A percentile compares a stretch with the other conserved stretches of the same genome.
Evolutionary conservation across 2,797 vertebrate species (phyloP).

Genomic region (Coracias cyanogaster): DNA sequence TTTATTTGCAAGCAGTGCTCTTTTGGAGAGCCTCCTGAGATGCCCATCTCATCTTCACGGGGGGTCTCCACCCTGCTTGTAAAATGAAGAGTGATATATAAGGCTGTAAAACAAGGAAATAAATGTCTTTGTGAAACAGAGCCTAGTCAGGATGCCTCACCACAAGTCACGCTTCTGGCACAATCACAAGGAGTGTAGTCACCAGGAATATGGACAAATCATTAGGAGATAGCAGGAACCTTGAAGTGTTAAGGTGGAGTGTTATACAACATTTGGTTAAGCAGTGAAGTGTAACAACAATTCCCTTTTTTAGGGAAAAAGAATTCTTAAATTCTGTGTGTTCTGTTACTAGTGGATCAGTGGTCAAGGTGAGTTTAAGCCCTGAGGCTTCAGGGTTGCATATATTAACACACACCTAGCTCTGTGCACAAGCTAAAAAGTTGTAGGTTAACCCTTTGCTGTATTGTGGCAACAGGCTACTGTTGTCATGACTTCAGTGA

Average conservation of each 20-base stretch:
- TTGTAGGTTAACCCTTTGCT: not conserved
- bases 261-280: not conserved
- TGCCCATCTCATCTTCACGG: not conserved
- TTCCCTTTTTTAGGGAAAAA: not conserved
- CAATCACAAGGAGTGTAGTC: not conserved
- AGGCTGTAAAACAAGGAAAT: slow-evolving; percentile 31
- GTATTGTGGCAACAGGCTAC: not conserved
- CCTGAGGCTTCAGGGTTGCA: not conserved
- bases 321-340: not conserved
- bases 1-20: not conserved
- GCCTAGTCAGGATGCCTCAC: not conserved
- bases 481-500: not conserved
- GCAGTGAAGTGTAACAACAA: not conserved
- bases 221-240: not conserved
- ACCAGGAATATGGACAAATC: not conserved
- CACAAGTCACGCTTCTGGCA: not conserved
- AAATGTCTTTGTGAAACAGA: slow-evolving; percentile 15
- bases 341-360: not conserved
- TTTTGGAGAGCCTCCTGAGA: not conserved
- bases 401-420: not conserved
- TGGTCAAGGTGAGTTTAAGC: not conserved
- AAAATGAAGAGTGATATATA: not conserved
- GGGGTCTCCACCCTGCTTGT: not conserved
- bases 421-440: not conserved
- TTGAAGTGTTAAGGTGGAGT: not conserved